Evolutionary conservation across 2,888 invertebrate species (phyloP).

Genomic region (Eupithecia tripunctaria): DNA sequence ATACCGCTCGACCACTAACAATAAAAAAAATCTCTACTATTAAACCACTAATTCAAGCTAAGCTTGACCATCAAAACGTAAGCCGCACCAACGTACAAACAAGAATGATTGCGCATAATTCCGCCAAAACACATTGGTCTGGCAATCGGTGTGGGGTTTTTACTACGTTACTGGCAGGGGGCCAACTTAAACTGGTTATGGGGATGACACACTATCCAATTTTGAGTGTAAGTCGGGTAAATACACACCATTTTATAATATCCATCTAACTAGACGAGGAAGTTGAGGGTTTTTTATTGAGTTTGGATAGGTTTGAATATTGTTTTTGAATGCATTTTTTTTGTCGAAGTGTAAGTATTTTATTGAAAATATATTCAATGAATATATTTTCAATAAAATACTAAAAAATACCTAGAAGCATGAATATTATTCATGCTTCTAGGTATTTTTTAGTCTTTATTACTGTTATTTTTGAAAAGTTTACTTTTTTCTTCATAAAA

Average conservation of each 20-base stretch:
- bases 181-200: constrained; percentile 32
- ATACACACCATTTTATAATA: background rate
- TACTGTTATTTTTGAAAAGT: background rate
- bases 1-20: too few species aligned
- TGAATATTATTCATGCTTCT: too few species aligned
- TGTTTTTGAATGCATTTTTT: too few species aligned
- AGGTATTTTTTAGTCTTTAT: background rate
- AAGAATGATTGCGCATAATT: constrained; percentile 50
- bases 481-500: too few species aligned
- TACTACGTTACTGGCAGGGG: constrained; percentile 40
- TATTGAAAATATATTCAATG: background rate
- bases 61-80: constrained; percentile 15
- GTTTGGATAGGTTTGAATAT: too few species aligned
- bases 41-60: constrained; percentile 1
- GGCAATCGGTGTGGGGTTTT: constrained; percentile 50
- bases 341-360: too few species aligned
- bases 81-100: constrained; percentile 29
- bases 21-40: background rate
- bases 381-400: background rate
- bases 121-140: constrained; percentile 57
- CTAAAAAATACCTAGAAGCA: too few species aligned
- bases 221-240: background rate
- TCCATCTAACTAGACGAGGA: background rate
- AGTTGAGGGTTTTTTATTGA: background rate
- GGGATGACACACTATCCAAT: constrained; percentile 3